phyloP scores from a whole-genome alignment of 2,888 invertebrate species.

The Chloromyia formosa region DNA sequence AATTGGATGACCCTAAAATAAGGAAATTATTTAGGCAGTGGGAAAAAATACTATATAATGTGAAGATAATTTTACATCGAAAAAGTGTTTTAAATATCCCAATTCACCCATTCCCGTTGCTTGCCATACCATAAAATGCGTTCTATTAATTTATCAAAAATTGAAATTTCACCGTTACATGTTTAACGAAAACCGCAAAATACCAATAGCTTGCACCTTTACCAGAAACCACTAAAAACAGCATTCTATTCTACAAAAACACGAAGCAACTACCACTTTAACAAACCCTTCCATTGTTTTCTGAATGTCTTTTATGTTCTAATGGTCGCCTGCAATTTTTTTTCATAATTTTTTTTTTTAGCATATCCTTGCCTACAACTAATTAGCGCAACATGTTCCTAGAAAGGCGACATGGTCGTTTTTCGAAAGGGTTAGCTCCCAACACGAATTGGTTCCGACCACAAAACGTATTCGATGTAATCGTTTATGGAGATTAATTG shows the following conservation, averaged over 20 bases:
- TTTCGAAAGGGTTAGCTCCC: slow-evolving; percentile 32
- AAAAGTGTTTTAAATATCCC: too few species aligned
- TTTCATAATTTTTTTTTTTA: neutral
- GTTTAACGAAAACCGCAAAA: neutral
- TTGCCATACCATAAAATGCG: too few species aligned
- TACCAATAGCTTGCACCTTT: slow-evolving; percentile 7
- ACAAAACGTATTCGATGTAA: slow-evolving; percentile 50
- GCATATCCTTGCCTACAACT: slow-evolving; percentile 9
- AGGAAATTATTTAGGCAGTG: too few species aligned
- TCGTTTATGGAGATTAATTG: slow-evolving; percentile 51
- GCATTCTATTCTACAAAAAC: neutral
- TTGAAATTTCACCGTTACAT: neutral
- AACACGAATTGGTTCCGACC: slow-evolving; percentile 45
- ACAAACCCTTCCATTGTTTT: neutral
- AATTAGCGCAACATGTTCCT: slow-evolving; percentile 48
- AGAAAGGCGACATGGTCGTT: slow-evolving; percentile 44
- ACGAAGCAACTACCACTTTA: neutral
- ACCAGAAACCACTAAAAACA: neutral
- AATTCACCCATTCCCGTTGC: too few species aligned
- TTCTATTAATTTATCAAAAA: neutral
- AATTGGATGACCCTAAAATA: too few species aligned
- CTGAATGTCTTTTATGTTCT: slow-evolving; percentile 34
- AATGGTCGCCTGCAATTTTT: slow-evolving; percentile 24
- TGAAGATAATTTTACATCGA: too few species aligned
- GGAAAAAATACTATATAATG: too few species aligned